Percentiles rank a stretch among this genome's conserved stretches.
Evolutionary conservation across 1,140 invertebrate species (phyloP).

Genomic region (Asobara japonica): DNA sequence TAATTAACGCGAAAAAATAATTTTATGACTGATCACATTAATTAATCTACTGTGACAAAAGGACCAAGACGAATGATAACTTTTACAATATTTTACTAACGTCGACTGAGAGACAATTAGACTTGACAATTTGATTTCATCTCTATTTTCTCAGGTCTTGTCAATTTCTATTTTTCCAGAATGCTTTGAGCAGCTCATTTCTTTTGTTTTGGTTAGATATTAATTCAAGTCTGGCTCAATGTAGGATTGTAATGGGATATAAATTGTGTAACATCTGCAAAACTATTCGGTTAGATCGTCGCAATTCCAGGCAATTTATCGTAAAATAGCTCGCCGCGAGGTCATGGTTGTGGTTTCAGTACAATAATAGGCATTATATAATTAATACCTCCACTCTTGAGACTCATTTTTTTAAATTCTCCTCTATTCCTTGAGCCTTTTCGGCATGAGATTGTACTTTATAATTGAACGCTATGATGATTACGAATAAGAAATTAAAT

Average conservation of each 20-base stretch:
- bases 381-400: neutral
- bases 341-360: neutral
- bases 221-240: slow-evolving; percentile 21
- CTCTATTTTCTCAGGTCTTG: neutral
- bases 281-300: neutral
- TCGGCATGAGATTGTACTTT: neutral
- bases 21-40: slow-evolving; percentile 16
- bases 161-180: neutral
- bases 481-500: neutral
- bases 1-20: neutral
- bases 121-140: slow-evolving; percentile 24
- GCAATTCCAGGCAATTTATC: neutral
- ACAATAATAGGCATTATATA: slow-evolving; percentile 14
- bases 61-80: neutral
- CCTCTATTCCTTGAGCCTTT: neutral
- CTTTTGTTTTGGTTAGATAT: slow-evolving; percentile 3
- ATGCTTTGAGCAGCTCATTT: neutral
- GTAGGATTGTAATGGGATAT: slow-evolving; percentile 17
- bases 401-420: neutral
- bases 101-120: slow-evolving; percentile 32
- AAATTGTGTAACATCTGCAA: neutral
- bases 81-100: neutral
- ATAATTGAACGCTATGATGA: neutral
- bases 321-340: neutral
- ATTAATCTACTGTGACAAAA: neutral